These are phyloP conservation scores for Psittacula derbiana DNA, from an alignment of 2,797 vertebrate species.

Conservation along the genomic window DNA sequence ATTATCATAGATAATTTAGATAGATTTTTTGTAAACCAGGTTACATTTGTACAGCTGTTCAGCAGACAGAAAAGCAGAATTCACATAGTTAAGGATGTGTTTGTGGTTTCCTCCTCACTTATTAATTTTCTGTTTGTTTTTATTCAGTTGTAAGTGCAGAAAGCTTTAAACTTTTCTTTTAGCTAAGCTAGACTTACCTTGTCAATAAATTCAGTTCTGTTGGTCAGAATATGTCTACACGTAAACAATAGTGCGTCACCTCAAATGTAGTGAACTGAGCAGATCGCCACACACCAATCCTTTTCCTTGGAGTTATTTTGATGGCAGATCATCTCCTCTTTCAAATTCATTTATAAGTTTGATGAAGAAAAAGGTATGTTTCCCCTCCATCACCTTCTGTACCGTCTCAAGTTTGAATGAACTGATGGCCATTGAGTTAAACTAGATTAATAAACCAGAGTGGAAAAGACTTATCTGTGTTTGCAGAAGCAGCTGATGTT, in stretches of 20 bases:
- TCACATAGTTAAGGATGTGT: neutral
- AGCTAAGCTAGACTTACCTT: neutral
- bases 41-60: neutral
- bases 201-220: neutral
- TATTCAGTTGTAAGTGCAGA: neutral
- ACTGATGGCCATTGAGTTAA: neutral
- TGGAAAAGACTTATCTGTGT: neutral
- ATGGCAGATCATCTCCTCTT: neutral
- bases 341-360: neutral
- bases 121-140: neutral
- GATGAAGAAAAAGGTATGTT: neutral
- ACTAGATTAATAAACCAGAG: neutral
- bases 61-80: neutral
- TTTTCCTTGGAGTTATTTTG: neutral
- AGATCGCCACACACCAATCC: neutral
- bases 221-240: neutral
- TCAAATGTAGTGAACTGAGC: neutral
- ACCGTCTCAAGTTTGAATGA: neutral
- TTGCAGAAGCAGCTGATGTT: neutral
- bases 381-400: neutral
- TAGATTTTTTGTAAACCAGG: neutral
- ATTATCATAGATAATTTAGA: accelerated
- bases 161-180: neutral
- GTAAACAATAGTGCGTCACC: neutral
- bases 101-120: neutral